Evolutionary conservation across 2,113 vertebrate genomes (phyloP).

Genomic region (Xiphophorus couchianus): DNA sequence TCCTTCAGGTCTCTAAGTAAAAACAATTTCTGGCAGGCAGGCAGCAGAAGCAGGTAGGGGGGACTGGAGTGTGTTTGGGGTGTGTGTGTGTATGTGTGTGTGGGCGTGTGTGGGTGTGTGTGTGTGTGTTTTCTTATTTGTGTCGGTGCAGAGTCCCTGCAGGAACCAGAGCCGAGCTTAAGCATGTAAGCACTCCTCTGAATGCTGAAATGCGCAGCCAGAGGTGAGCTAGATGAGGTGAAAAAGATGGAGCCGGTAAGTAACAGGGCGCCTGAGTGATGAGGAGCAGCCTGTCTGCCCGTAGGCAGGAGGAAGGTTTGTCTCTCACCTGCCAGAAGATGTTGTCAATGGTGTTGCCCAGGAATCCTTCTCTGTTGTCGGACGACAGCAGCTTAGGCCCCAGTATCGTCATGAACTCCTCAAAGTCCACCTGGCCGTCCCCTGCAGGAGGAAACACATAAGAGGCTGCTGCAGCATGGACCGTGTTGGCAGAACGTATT

Average conservation of each 20-base stretch:
- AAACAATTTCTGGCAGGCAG: constrained; percentile 20
- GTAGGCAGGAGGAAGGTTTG: constrained; percentile 11
- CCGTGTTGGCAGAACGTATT: neutral
- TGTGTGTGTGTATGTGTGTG: constrained; percentile 18
- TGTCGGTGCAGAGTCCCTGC: constrained; percentile 32
- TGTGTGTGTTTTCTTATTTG: constrained; percentile 29
- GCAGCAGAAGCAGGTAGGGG: constrained; percentile 28
- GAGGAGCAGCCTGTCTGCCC: constrained; percentile 18
- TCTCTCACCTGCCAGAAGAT: constrained; percentile 97
- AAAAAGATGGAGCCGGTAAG: constrained; percentile 34
- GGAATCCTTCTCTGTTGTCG: constrained; percentile 94
- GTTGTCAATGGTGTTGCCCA: constrained; percentile 97
- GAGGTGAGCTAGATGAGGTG: constrained; percentile 31
- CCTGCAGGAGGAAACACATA: constrained; percentile 72
- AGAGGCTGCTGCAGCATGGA: too few species aligned
- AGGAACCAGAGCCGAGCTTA: constrained; percentile 40
- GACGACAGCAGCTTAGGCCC: constrained; percentile 95
- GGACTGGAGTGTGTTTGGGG: constrained; percentile 25
- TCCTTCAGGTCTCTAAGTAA: constrained; percentile 14
- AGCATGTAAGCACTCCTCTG: constrained; percentile 40
- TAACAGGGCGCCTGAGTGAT: constrained; percentile 26
- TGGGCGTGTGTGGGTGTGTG: constrained; percentile 21
- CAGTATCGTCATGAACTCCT: constrained; percentile 99
- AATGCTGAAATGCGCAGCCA: constrained; percentile 31
- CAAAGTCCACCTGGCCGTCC: constrained; percentile 98